Percentiles rank a stretch among this genome's conserved stretches.
phyloP scores from a whole-genome alignment of 53 echinoderm and acorn worm genomes.

The Henricia sp. region DNA sequence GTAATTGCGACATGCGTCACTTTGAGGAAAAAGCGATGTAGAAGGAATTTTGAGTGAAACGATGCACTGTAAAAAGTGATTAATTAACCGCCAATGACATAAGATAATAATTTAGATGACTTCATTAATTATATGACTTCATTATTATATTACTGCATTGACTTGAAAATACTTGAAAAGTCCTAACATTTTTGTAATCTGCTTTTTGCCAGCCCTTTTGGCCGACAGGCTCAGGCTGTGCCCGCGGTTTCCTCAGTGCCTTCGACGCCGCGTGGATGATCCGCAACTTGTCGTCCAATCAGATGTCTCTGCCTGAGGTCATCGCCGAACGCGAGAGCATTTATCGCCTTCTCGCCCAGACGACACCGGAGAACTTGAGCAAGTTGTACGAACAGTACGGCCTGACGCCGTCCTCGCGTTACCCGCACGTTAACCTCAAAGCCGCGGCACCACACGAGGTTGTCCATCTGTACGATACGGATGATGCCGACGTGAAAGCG shows the following conservation, averaged over 20 bases:
- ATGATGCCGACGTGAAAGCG: conserved; percentile 78
- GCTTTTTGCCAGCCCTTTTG: conserved; percentile 86
- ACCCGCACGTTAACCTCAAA: conserved; percentile 79
- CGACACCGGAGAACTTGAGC: conserved; percentile 93
- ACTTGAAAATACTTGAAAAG: not conserved
- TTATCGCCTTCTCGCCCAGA: conserved; percentile 94
- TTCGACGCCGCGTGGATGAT: conserved; percentile 96
- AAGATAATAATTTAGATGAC: no score
- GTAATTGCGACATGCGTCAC: no score
- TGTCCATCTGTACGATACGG: conserved; percentile 86
- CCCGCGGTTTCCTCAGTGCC: conserved; percentile 89
- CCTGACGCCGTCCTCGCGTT: conserved; percentile 73
- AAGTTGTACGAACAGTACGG: conserved; percentile 83
- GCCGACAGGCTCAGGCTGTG: conserved; percentile 99
- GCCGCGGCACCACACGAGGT: conserved; percentile 77
- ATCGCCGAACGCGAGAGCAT: conserved; percentile 91
- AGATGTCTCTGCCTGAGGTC: conserved; percentile 76
- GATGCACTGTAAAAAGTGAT: no score
- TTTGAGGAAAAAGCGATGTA: no score
- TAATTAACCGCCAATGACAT: no score
- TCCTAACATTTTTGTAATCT: not conserved
- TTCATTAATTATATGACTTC: not conserved
- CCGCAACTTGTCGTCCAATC: conserved; percentile 81
- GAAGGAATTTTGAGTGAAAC: no score
- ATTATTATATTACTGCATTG: not conserved